phyloP scores from a whole-genome alignment of 2,888 invertebrate genomes.

The Dastarcus helophoroides region DNA sequence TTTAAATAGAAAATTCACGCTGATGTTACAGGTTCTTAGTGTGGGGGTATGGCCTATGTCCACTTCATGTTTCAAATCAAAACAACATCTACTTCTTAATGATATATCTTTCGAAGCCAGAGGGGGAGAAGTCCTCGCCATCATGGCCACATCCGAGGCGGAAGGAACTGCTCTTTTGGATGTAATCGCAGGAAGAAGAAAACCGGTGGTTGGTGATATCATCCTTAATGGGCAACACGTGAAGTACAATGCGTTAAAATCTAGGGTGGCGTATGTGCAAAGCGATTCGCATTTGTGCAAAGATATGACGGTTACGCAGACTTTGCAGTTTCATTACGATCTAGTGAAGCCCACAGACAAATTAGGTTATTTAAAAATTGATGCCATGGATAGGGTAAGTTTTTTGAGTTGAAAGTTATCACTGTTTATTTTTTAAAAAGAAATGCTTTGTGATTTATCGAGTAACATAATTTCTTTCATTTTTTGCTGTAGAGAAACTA shows the following conservation, averaged over 20 bases:
- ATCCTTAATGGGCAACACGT: constrained; percentile 79
- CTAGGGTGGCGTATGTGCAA: constrained; percentile 64
- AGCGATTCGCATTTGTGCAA: constrained; percentile 68
- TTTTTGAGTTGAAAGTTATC: neutral
- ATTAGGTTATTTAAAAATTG: constrained; percentile 53
- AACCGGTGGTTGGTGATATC: constrained; percentile 57
- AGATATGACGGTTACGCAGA: constrained; percentile 82
- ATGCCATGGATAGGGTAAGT: constrained; percentile 61
- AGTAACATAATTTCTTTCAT: too few species aligned
- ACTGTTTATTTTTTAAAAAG: neutral
- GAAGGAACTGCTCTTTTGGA: constrained; percentile 82
- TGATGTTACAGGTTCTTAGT: constrained; percentile 20
- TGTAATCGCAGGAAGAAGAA: constrained; percentile 64
- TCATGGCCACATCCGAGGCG: constrained; percentile 78
- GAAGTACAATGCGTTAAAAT: constrained; percentile 54
- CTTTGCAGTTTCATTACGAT: constrained; percentile 72
- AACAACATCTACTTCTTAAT: constrained; percentile 37
- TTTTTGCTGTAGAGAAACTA: too few species aligned
- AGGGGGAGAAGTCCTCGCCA: constrained; percentile 82
- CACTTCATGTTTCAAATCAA: constrained; percentile 21
- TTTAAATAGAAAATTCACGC: too few species aligned
- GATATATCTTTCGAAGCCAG: constrained; percentile 79
- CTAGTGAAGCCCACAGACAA: constrained; percentile 53
- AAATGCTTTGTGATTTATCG: too few species aligned
- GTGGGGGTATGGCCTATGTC: constrained; percentile 23